Percentiles rank a stretch among this genome's conserved stretches.
Conservation (phyloP, 2,113 vertebrate species). For the Pipra filicauda region DNA sequence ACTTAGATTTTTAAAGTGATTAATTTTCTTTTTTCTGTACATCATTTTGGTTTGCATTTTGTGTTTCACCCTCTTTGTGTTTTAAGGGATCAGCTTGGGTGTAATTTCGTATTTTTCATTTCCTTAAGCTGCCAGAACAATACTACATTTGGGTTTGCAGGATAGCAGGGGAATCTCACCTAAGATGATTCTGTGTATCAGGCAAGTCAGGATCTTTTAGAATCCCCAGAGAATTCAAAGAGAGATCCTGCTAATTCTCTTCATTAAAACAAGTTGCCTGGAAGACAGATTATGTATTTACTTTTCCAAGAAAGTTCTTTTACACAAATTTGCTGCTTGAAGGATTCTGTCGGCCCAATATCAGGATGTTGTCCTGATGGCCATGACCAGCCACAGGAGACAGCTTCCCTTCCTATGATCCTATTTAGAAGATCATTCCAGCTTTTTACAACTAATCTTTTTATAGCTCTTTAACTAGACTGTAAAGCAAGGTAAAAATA, state of each 20-base stretch:
- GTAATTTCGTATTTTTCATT: not conserved
- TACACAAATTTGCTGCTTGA: not conserved
- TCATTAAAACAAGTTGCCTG: not conserved
- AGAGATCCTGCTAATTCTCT: not conserved
- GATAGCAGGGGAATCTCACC: not conserved
- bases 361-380: not conserved
- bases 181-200: not conserved
- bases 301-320: not conserved
- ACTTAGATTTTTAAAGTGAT: not conserved
- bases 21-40: not conserved
- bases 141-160: not conserved
- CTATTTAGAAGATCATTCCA: not conserved
- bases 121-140: not conserved
- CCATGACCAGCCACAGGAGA: not conserved
- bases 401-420: not conserved
- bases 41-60: not conserved
- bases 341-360: not conserved
- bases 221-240: not conserved
- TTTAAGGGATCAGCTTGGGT: not conserved
- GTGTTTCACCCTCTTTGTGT: not conserved
- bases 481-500: not conserved
- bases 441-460: not conserved
- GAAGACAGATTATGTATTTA: not conserved
- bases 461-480: not conserved
- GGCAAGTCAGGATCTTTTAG: not conserved